Evolutionary conservation across 1,140 invertebrate species (phyloP).

Genomic region (Drosophila yakuba): DNA sequence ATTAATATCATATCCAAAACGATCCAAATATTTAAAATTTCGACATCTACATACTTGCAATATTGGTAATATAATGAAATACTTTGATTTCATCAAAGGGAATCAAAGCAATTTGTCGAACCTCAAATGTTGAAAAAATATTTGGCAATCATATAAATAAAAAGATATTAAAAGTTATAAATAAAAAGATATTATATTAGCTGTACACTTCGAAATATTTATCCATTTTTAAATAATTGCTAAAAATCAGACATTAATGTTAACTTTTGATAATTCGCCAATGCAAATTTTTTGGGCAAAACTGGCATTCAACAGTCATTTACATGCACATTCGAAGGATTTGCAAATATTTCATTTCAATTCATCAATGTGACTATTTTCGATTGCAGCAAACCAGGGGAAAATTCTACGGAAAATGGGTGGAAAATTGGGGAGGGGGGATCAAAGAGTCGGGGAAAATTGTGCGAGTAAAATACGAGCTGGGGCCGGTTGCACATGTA

Average conservation of each 20-base stretch:
- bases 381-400: no score
- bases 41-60: no score
- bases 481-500: not conserved
- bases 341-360: slow-evolving; percentile 26
- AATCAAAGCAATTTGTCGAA: no score
- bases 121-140: no score
- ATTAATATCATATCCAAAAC: not conserved
- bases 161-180: not conserved
- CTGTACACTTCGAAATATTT: no score
- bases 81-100: no score
- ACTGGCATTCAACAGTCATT: slow-evolving; percentile 19
- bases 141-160: not conserved
- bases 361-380: not conserved
- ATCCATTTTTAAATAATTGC: not conserved
- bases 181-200: not conserved
- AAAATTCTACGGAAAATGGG: no score
- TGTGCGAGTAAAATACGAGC: not conserved
- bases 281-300: not conserved
- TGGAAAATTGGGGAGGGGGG: no score
- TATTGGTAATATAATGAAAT: no score
- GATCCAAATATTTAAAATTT: no score
- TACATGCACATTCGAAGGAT: slow-evolving; percentile 15
- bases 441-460: no score
- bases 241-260: not conserved
- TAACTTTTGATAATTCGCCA: slow-evolving; percentile 13